These are phyloP conservation scores for Endotricha flammealis DNA, from an alignment of 2,888 invertebrate genomes.

Conservation along the genomic window DNA sequence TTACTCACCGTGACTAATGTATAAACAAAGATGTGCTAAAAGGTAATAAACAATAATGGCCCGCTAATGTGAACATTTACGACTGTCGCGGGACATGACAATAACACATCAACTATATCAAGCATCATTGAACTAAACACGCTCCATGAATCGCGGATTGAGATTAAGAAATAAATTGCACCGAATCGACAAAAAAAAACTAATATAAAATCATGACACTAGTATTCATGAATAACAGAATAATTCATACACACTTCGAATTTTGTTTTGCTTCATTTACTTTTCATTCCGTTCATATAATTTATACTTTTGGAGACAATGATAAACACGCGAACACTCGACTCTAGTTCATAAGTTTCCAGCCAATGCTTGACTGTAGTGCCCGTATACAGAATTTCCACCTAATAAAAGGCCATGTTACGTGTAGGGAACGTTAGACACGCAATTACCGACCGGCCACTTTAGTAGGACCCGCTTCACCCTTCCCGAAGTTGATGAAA, in stretches of 20 bases:
- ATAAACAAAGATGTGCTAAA: conserved; percentile 46
- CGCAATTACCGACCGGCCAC: conserved; percentile 66
- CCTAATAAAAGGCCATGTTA: conserved; percentile 76
- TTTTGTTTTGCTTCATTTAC: conserved; percentile 4
- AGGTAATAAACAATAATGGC: conserved; percentile 61
- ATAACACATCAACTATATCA: conserved; percentile 66
- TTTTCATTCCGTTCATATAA: conserved; percentile 11
- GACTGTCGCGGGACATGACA: conserved; percentile 62
- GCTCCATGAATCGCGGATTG: conserved; percentile 51
- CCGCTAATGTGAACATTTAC: conserved; percentile 66
- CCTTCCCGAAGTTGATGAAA: conserved; percentile 35
- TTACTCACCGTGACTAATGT: conserved; percentile 37
- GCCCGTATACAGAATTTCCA: conserved; percentile 73
- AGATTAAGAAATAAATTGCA: conserved; percentile 53
- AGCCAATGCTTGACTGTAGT: conserved; percentile 50
- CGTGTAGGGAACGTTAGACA: conserved; percentile 73
- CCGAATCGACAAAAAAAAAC: conserved; percentile 38
- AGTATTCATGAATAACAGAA: conserved; percentile 38
- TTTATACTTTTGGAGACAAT: conserved; percentile 15
- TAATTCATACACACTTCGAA: conserved; percentile 33
- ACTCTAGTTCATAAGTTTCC: conserved; percentile 53
- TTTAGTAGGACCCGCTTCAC: conserved; percentile 47
- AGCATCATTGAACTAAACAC: conserved; percentile 69
- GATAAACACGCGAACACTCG: conserved; percentile 30
- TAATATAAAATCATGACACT: conserved; percentile 24